Percentiles rank a stretch among this genome's conserved stretches.
Conservation (phyloP, 2,797 vertebrate genomes). For the Sebastes cheni region DNA sequence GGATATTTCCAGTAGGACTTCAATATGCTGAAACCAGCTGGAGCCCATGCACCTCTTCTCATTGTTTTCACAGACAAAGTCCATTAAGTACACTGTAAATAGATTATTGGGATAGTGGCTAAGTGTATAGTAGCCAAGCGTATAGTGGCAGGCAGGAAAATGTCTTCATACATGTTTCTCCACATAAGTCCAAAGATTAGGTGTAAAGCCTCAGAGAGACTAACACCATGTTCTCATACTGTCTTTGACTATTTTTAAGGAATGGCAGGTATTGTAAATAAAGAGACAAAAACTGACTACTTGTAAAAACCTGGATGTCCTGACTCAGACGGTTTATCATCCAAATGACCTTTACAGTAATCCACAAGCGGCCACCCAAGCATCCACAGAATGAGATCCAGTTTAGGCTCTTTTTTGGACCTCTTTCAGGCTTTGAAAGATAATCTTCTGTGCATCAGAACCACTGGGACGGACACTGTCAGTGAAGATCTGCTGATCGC, state of each 20-base stretch:
- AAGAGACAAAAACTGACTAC: neutral
- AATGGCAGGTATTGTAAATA: neutral
- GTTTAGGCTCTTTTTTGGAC: neutral
- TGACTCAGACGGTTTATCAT: neutral
- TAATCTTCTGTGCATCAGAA: constrained; percentile 24
- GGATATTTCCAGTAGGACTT: neutral
- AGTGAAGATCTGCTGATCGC: constrained; percentile 48
- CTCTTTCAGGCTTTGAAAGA: constrained; percentile 28
- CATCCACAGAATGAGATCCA: neutral
- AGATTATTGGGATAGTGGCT: neutral
- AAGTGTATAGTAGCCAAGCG: neutral
- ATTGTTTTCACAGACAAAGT: neutral
- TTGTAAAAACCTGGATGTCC: neutral
- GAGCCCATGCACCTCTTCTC: neutral
- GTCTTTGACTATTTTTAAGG: neutral
- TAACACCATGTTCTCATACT: neutral
- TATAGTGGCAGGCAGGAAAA: neutral
- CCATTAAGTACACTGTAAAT: constrained; percentile 5
- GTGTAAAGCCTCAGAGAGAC: neutral
- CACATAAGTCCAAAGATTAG: neutral
- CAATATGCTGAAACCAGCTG: neutral
- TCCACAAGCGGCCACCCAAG: neutral
- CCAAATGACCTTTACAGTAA: neutral
- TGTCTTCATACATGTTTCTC: neutral
- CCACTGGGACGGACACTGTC: constrained; percentile 32